phyloP scores from a whole-genome alignment of 1,140 invertebrate genomes.

The Hyposmocoma kahamanoa region DNA sequence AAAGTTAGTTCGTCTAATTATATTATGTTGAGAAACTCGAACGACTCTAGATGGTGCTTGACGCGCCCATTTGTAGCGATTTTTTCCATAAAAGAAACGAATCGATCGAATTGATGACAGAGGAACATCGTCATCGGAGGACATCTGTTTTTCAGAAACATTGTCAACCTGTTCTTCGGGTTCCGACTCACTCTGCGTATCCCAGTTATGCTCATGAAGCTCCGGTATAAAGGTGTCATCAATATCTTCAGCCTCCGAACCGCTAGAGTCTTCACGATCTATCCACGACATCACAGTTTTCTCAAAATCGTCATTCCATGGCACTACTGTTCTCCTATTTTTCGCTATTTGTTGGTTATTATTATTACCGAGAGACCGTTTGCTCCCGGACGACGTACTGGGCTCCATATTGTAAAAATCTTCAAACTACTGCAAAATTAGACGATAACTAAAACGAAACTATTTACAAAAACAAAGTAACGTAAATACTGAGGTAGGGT shows the following conservation, averaged over 20 bases:
- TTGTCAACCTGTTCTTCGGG: slow-evolving; percentile 1
- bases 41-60: slow-evolving; percentile 3
- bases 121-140: slow-evolving; percentile 1
- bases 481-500: neutral
- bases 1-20: neutral
- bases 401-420: neutral
- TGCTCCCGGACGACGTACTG: neutral
- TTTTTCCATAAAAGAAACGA: slow-evolving; percentile 1
- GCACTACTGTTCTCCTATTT: neutral
- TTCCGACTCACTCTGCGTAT: neutral
- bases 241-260: slow-evolving; percentile 2
- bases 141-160: neutral
- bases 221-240: neutral
- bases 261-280: neutral
- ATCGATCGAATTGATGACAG: neutral
- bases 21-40: slow-evolving; percentile 5
- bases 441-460: neutral
- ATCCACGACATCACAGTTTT: neutral
- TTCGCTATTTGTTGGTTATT: neutral
- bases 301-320: neutral
- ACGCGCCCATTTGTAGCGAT: slow-evolving; percentile 7
- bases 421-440: neutral
- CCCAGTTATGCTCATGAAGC: neutral
- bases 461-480: neutral
- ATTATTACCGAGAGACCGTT: neutral